Base-by-base conservation (phyloP, 2,797 vertebrate species). In the Choloepus didactylus region DNA sequence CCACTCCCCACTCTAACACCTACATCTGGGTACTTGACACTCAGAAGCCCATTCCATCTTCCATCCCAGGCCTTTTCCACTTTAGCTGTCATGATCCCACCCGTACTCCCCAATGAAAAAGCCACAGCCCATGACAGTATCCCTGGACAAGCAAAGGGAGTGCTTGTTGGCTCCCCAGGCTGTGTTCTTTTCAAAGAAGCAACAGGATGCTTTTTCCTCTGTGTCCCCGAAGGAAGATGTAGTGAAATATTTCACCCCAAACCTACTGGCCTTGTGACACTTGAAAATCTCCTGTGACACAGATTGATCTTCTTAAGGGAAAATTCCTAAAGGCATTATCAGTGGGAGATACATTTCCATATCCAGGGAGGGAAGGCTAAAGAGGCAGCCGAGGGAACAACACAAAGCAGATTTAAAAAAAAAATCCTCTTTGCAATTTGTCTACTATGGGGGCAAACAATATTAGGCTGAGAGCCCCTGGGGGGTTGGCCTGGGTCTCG, bases 1-100 rank as follows among this genome's bases (percentile, higher is more conserved):
- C 2, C 9, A 6, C 56, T 0, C 12, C 15, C 66, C 0, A 27
- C 23, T 56, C 35, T 9, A 21, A 35, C n/a, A 3, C 19, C 29
- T 46, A 18, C 0, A 12, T 5, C 4, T 1, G 1, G 25, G 46
- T 51, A 64, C 29, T 60, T 21, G 12, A 69, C 7, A 62, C 38
- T 62, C 23, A n/a, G 11, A 35, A 92, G 46, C 25, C 80, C 73
- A 85, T 70, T 35, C 6, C n/a, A 10, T 76, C 59, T 82, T 76
- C 49, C 81, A 80, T 14, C 15, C 75, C 81, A 79, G 35, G n/a
- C 9, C 44, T 38, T 88, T 76, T 51, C 59, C 56, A 46, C 9
- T 8, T 29, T 44, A 73, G 76, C 60, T 38, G 10, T 29, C 84
- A 38, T 6, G 60, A 86, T 73, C 18, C 59, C 16, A 38, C 49